Evolutionary conservation across 1,140 invertebrate species (phyloP).

Genomic region (Berghia stephanieae): DNA sequence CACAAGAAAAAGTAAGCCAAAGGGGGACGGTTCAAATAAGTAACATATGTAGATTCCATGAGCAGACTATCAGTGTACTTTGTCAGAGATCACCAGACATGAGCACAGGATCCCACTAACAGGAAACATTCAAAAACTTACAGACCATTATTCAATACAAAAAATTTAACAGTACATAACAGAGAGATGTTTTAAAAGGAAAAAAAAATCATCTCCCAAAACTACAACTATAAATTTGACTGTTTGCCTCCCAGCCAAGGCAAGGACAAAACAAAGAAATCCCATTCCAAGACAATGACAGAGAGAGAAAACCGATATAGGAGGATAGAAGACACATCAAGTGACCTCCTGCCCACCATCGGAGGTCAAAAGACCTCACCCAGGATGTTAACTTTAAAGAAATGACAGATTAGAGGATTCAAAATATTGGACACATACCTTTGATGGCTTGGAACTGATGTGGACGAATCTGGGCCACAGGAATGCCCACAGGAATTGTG

Average conservation of each 20-base stretch:
- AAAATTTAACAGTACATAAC: too few species aligned
- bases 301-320: neutral
- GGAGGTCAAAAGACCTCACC: neutral
- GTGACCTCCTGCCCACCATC: neutral
- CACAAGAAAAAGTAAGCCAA: too few species aligned
- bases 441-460: slow-evolving; percentile 50
- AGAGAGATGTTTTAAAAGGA: too few species aligned
- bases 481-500: slow-evolving; percentile 83
- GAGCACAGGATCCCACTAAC: too few species aligned
- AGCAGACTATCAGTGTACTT: too few species aligned
- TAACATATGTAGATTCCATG: too few species aligned
- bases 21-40: too few species aligned
- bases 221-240: too few species aligned
- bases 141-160: too few species aligned
- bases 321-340: neutral
- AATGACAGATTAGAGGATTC: neutral
- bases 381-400: neutral
- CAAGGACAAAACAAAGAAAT: slow-evolving; percentile 74
- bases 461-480: slow-evolving; percentile 81
- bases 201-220: too few species aligned
- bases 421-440: slow-evolving; percentile 15
- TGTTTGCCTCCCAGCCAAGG: slow-evolving; percentile 9
- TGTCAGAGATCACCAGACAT: too few species aligned
- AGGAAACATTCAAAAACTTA: too few species aligned
- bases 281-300: neutral